A percentile compares a stretch with the other conserved stretches of the same genome.
These are phyloP conservation scores for Tragelaphus eurycerus DNA, from an alignment of 2,797 vertebrate species.

Conservation along the genomic window DNA sequence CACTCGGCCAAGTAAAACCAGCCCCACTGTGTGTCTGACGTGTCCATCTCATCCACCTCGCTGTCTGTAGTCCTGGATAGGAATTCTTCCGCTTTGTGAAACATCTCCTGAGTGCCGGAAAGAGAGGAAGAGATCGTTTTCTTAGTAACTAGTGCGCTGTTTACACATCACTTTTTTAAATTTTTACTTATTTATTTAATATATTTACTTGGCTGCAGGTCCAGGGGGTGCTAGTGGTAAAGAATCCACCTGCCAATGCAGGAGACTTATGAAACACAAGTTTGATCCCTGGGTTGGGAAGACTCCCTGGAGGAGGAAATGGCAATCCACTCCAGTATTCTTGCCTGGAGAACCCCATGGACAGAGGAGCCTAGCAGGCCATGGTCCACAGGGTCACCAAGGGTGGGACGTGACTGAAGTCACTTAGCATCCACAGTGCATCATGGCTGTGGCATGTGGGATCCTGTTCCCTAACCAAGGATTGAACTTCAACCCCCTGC, in stretches of 20 bases:
- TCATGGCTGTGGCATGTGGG: background rate
- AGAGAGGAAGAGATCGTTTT: conserved; percentile 10
- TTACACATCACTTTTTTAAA: background rate
- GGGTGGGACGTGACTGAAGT: background rate
- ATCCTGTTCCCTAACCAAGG: background rate
- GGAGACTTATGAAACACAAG: background rate
- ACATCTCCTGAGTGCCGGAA: conserved; percentile 80
- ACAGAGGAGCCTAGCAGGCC: background rate
- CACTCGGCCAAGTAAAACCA: conserved; percentile 99
- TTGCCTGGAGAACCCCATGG: background rate
- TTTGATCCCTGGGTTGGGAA: background rate
- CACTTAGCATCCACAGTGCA: background rate
- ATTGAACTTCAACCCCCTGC: background rate
- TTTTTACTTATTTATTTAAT: background rate
- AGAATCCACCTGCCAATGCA: background rate
- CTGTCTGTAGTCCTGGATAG: conserved; percentile 59
- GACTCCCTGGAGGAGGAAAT: background rate
- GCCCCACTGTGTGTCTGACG: conserved; percentile 94
- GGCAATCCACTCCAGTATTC: background rate
- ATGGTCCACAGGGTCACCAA: background rate
- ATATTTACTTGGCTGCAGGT: background rate
- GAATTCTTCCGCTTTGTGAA: conserved; percentile 78
- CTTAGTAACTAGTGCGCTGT: background rate
- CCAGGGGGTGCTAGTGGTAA: background rate
- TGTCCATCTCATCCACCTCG: conserved; percentile 94